Conservation (phyloP, 1,140 invertebrate species). For the Drosophila pallidifrons region DNA sequence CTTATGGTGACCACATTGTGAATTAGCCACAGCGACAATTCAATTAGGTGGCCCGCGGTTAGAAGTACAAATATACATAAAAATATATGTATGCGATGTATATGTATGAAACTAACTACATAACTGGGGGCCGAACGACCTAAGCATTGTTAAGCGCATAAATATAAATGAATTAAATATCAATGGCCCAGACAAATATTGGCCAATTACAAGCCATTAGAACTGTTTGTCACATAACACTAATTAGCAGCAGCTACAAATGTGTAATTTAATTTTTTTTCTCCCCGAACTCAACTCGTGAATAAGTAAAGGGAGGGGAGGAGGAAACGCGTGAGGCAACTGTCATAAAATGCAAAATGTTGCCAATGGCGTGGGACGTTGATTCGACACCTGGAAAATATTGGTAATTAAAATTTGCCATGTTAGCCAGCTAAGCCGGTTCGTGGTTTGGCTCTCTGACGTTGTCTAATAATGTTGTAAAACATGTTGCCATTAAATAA, state of each 20-base stretch:
- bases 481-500: constrained; percentile 76
- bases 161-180: constrained; percentile 70
- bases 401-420: constrained; percentile 79
- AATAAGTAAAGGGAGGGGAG: not conserved
- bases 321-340: not conserved
- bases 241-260: constrained; percentile 74
- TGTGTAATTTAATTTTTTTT: constrained; percentile 34
- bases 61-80: not conserved
- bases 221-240: constrained; percentile 70
- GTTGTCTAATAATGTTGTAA: constrained; percentile 81
- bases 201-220: constrained; percentile 73
- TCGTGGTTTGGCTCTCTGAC: constrained; percentile 37
- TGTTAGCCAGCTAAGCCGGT: constrained; percentile 43
- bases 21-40: constrained; percentile 43
- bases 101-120: not conserved
- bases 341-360: constrained; percentile 75
- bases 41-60: constrained; percentile 34
- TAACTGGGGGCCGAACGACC: not conserved
- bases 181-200: constrained; percentile 60
- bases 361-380: constrained; percentile 65
- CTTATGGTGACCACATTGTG: constrained; percentile 18
- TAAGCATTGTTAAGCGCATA: constrained; percentile 48
- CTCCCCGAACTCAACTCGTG: not conserved
- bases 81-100: not conserved
- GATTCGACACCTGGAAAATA: constrained; percentile 77